Conservation (phyloP, 2,888 invertebrate genomes). For the Papilio protenor region DNA sequence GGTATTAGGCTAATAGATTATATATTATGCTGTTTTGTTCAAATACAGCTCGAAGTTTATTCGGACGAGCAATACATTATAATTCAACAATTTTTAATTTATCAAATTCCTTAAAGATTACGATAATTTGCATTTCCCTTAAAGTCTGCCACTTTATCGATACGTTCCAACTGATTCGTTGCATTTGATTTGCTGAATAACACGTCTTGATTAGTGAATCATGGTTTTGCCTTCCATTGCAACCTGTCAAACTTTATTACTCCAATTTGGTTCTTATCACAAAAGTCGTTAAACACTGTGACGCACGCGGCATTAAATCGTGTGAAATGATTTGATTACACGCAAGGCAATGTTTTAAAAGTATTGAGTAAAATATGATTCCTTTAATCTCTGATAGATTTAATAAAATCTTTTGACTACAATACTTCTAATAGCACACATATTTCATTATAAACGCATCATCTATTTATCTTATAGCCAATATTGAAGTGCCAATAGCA, state of each 20-base stretch:
- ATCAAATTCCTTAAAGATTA: slow-evolving; percentile 2
- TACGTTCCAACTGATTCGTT: background rate
- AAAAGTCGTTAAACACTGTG: slow-evolving; percentile 28
- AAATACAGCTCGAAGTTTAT: no score
- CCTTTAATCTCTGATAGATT: no score
- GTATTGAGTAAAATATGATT: no score
- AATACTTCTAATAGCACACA: no score
- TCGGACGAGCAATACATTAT: background rate
- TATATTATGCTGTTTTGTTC: no score
- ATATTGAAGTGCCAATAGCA: no score
- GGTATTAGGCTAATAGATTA: no score
- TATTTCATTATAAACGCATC: no score
- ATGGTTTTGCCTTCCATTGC: slow-evolving; percentile 3
- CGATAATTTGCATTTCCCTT: background rate
- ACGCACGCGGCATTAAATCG: slow-evolving; percentile 21
- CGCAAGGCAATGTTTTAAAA: background rate
- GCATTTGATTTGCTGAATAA: background rate
- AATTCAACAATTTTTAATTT: background rate
- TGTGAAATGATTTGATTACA: slow-evolving; percentile 19
- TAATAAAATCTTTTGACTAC: no score
- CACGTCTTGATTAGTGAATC: slow-evolving; percentile 5
- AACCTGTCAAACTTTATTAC: slow-evolving; percentile 32
- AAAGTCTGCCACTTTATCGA: background rate
- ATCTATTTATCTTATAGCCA: no score
- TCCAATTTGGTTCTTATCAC: slow-evolving; percentile 29